Base-by-base conservation (phyloP, 2,113 vertebrate genomes). In the Xyrauchen texanus region DNA sequence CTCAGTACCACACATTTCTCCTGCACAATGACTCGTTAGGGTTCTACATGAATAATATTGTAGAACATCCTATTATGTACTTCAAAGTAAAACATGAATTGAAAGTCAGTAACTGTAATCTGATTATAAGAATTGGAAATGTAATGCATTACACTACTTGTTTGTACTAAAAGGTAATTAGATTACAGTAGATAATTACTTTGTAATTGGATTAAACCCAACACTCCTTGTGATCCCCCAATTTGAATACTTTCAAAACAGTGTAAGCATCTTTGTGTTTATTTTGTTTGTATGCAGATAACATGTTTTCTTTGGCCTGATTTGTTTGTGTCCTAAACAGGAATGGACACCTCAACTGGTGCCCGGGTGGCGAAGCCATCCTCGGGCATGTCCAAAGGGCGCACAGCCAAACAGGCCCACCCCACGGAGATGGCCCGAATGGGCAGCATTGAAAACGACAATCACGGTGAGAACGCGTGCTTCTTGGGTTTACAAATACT, bases 311-410 rank as follows among this genome's bases (percentile, higher is more conserved):
- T n/a, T 63, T 15, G 13, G 21, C 5, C 78, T 72, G 34, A 71
- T 83, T 67, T 85, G 61, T 87, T 73, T 86, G 62, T 89, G 15
- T 72, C 13, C n/a, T 76, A 62, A 86, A 72, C 88, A 97, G 96
- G 91, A 81, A 98, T 99, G 97, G 93, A 95, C 60, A 95, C 94
- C 84, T 90, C 95, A 72, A 95, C 93, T 80, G 88, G 94, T 84
- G 91, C 90, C 68, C 93, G 95, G 90, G 88, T 94, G 82, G 93
- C 94, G 90, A 95, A 94, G 88, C 92, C 94, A 80, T 90, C 93
- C 21, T 89, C 93, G 9, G 91, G 93, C 13, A 92, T 93, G 72
- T 90, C 92, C 87, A 95, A 89, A 91, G 90, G 90, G 64, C 81
- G 93, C 67, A 86, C 89, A 75, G 89, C 92, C 82, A 98, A 94